Evolutionary conservation across 1,140 invertebrate species (phyloP).

Genomic region (Drosophila nasuta): DNA sequence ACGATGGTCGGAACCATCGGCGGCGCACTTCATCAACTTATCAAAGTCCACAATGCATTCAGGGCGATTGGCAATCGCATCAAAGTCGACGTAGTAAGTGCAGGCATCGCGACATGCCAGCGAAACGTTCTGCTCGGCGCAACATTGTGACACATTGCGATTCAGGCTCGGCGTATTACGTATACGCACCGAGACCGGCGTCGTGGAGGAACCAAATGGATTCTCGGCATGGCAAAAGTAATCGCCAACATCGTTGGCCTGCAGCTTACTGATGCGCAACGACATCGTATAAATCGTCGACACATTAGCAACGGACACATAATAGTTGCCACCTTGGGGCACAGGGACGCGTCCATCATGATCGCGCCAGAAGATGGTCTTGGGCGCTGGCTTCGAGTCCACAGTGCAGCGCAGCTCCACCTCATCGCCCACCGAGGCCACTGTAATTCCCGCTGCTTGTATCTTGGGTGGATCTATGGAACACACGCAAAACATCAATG

Average conservation of each 20-base stretch:
- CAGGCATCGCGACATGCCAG: constrained; percentile 91
- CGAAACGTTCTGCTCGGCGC: constrained; percentile 90
- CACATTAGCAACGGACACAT: constrained; percentile 86
- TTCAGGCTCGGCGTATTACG: constrained; percentile 86
- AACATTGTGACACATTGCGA: constrained; percentile 91
- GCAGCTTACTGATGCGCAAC: constrained; percentile 89
- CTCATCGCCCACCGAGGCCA: constrained; percentile 89
- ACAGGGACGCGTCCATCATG: constrained; percentile 89
- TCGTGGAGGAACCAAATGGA: constrained; percentile 89
- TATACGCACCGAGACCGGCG: constrained; percentile 90
- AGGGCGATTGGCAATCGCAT: constrained; percentile 90
- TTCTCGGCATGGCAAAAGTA: constrained; percentile 94
- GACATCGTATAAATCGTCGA: constrained; percentile 89
- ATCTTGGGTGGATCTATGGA: constrained; percentile 90
- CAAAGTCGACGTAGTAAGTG: constrained; percentile 92
- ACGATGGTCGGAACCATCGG: constrained; percentile 92
- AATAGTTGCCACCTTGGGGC: constrained; percentile 91
- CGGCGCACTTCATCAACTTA: constrained; percentile 93
- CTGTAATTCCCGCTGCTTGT: constrained; percentile 90
- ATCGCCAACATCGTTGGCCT: constrained; percentile 89
- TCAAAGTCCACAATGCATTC: constrained; percentile 93
- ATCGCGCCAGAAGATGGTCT: constrained; percentile 92
- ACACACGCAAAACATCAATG: neutral
- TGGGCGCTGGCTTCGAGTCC: constrained; percentile 91
- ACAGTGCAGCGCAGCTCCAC: constrained; percentile 91